Evolutionary conservation across 2,888 invertebrate genomes (phyloP), one percentile per base, ranked within the genome.

Genomic region (Hyles lineata): DNA sequence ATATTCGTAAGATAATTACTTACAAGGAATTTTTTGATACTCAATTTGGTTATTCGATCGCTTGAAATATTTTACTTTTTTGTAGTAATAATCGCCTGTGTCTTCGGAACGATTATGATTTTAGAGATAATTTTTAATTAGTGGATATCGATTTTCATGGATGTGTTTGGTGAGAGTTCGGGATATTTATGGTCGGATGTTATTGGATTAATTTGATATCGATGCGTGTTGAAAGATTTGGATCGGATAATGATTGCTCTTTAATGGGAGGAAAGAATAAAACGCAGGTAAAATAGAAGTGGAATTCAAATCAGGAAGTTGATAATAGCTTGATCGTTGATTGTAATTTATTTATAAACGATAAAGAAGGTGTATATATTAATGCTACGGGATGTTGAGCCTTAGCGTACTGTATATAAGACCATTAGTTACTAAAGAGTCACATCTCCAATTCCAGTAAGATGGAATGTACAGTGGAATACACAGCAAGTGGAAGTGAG

Each of bases 1-100:
- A 67, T 67, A 67, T 67, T 67, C 67, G 67, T 67, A 67, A 67
- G 43, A 67, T 67, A 67, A 67, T 67, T 67, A 67, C 67, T 67
- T 67, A 67, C 50, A 23, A 43, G 21, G 43, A 67, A 50, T 67
- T 67, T 67, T 23, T 67, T 50, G 67, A 67, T 67, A 67, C 67
- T 23, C 67, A 67, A 67, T 67, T 67, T 50, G 43, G 67, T 67
- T 63, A 35, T 63, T 67, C 67, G 50, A 67, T 67, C 50, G 50
- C 17, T 67, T 50, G 43, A 50, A 67, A 67, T 23, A n/a, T 50
- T 63, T 43, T 50, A 43, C 23, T 50, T 50, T 9, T 67, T 19
- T 17, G 67, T 55, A 43, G 15, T 43, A 50, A 23, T 67, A 67
- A 67, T 67, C 67, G 67, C 43, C 43, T 67, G 67, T 21, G 21